Base-by-base conservation (phyloP, 2,113 vertebrate species). In the Pseudorectes ferrugineus region DNA sequence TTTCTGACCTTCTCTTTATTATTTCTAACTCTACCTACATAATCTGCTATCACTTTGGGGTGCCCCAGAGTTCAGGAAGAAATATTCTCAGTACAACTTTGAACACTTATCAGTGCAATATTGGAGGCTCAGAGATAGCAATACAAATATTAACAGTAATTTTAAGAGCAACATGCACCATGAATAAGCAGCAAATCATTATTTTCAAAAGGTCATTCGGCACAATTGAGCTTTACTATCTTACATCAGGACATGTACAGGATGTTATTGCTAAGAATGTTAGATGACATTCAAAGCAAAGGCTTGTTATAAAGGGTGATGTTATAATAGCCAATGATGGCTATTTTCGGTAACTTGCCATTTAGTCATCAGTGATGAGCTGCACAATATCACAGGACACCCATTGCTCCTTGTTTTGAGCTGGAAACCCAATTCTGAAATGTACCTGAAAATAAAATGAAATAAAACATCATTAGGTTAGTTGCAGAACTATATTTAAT, bases 121-220 rank as follows among this genome's bases (percentile, higher is more conserved):
- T 25, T 82, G 51, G 80, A 89, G 65, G 26, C 42, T 82, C 88
- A 61, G 61, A 85, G 62, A 89, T 18, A 79, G 33, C 24, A 73
- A 49, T 43, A 58, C 28, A 65, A 76, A 89, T 48, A 77, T 67
- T 85, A 48, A 17, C 54, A 67, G 42, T 28, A 89, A 79, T 79
- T 92, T 89, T 84, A 85, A 81, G 57, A 85, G 48, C 58, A 93
- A 20, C 31, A 77, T 38, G 40, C 33, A 52, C 71, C 40, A 33
- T 58, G 66, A 94, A 85, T 91, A 96, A 94, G 45, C 58, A 72
- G 48, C 36, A 96, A 88, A 89, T 74, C 36, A 93, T 96, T 94
- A 92, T 93, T 95, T 94, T 91, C 45, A n/a, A 93, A 96, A 95
- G 92, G 88, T 96, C 89, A 95, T 83, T 89, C 13, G 8, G 25